Evolutionary conservation across 2,113 vertebrate genomes (phyloP), one percentile per base, ranked within the genome.

Genomic region (Suncus etruscus): DNA sequence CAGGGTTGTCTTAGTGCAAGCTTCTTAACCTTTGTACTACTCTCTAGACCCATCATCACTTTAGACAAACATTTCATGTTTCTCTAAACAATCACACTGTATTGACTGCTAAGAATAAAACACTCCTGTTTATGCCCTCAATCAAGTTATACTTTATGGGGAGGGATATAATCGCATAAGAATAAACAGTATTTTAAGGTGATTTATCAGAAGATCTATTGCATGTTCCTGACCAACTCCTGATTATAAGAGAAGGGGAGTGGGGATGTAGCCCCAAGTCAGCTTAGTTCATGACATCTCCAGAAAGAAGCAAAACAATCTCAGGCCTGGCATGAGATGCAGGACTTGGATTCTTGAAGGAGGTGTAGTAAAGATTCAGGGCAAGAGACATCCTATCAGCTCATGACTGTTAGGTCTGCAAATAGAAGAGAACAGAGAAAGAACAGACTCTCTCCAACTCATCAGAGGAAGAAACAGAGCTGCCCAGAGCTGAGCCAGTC

Each of bases 381-480:
- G n/a, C 16, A 45, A 82, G 58, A 89, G 32, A 48, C 39, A 1
- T 31, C 66, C 16, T 68, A 6, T 11, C 66, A 68, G 12, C 10
- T 27, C 39, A 78, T 61, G 58, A 14, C 47, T 83, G 89, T 66
- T 18, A 11, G 86, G 32, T 5, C 63, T 89, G 39, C 66, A 78
- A 82, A 87, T 2, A 72, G 25, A 10, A 85, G 29, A 80, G 54
- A 51, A 32, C 89, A 83, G 50, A 78, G 45, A 45, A 29, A 86
- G 20, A 45, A 73, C 5, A 39, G 51, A 32, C n/a, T 29, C 4
- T 63, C 6, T 45, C 61, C 68, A 65, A 20, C 31, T 82, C 63
- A 54, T 91, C 70, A 48, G 4, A 68, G 63, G 83, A 58, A 85
- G 81, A 91, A 78, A 39, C 6, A 29, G 75, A 65, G 48, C 76